phyloP scores from a whole-genome alignment of 2,113 vertebrate genomes.

The Clarias batrachus region DNA sequence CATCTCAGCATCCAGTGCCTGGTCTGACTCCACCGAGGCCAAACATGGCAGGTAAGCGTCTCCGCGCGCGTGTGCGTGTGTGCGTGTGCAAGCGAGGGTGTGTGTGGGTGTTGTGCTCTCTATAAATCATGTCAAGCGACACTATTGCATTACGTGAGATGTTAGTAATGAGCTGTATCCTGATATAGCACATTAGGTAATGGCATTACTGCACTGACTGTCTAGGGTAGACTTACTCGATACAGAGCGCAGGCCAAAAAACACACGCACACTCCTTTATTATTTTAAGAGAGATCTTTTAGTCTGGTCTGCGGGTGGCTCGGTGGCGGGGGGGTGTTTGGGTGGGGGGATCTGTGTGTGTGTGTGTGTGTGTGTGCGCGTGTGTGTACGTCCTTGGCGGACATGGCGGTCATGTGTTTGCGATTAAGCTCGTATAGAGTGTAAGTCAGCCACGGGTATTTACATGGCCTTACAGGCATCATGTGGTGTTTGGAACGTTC shows the following conservation, averaged over 20 bases:
- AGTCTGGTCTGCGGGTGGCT: slow-evolving; percentile 11
- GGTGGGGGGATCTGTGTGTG: not conserved
- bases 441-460: slow-evolving; percentile 29
- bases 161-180: slow-evolving; percentile 52
- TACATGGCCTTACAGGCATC: slow-evolving; percentile 29
- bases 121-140: slow-evolving; percentile 35
- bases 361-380: not conserved
- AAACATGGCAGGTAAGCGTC: slow-evolving; percentile 83
- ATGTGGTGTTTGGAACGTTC: slow-evolving; percentile 7
- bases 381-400: slow-evolving; percentile 27
- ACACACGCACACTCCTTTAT: slow-evolving; percentile 21
- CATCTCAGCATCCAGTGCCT: slow-evolving; percentile 87
- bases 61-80: slow-evolving; percentile 19
- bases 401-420: slow-evolving; percentile 35
- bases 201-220: slow-evolving; percentile 56
- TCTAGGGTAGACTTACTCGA: slow-evolving; percentile 46
- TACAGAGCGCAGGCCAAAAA: slow-evolving; percentile 32
- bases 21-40: slow-evolving; percentile 92
- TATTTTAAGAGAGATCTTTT: slow-evolving; percentile 20
- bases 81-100: not conserved
- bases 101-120: slow-evolving; percentile 38
- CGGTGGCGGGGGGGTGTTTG: not conserved
- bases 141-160: slow-evolving; percentile 62
- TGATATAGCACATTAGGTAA: slow-evolving; percentile 59
- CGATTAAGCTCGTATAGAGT: slow-evolving; percentile 37